Base-by-base conservation (phyloP, 1,140 invertebrate species). In the Heterodera carotae region DNA sequence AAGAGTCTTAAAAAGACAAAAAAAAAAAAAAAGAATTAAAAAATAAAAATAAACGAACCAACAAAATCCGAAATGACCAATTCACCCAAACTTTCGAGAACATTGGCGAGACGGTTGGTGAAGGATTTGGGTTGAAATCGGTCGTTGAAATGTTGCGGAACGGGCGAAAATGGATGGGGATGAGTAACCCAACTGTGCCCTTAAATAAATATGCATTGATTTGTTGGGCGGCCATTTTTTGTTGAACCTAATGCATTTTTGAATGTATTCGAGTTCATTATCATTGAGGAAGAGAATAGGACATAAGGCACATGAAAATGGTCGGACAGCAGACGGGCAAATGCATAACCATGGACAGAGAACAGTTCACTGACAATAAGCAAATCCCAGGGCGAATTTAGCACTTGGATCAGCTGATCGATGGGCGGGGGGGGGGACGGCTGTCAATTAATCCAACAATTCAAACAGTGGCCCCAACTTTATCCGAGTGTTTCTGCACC, bases 361-460 rank as follows among this genome's bases (percentile, higher is more conserved):
- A 68, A 56, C 53, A 53, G 59, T 29, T 69, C 75, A n/a, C 56
- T 15, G 67, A 67, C 31, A 22, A 75, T 8, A 8, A 77, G 31
- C 66, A 77, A 74, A 39, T 77, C 76, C 76, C 76, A 77, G 36
- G 68, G 34, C 64, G 36, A 22, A n/a, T 77, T 77, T n/a, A 77
- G 64, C 64, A 62, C 64, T 70, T 48, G 25, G 60, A 18, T 25
- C 25, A 77, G 34, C 76, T 77, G 64, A 59, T 43, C 39, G 39
- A 6, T 12, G 12, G 39, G 39, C n/a, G n/a, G n/a, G n/a, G n/a
- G n/a, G n/a, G n/a, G 34, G 31, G 22, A 72, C 22, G n/a, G 2
- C 18, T n/a, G n/a, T 62, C 59, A 8, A 62, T 0, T 62, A 7
- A 62, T 62, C 18, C 18, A 25, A 10, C 62, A 66, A 12, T 22